These are phyloP conservation scores for Petrosia ficiformis DNA, from an alignment of 37 sponge, comb jelly and placozoan genomes.

Conservation along the genomic window DNA sequence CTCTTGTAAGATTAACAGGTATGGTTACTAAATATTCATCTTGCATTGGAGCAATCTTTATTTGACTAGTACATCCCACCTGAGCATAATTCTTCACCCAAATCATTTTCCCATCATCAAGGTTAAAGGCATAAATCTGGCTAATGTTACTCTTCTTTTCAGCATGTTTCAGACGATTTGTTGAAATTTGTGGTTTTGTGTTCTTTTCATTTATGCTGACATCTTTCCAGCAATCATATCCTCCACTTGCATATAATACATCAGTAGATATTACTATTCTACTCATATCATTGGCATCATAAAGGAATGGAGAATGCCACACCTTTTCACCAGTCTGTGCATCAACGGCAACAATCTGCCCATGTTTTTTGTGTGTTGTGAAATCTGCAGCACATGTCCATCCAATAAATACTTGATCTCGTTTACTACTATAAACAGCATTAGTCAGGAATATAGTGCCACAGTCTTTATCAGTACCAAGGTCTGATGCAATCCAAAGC, in stretches of 20 bases:
- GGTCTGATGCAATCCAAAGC: conserved; percentile 6
- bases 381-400: neutral
- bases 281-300: neutral
- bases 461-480: conserved; percentile 2
- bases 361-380: conserved; percentile 11
- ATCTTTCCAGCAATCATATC: conserved; percentile 13
- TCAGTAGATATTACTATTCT: neutral
- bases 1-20: neutral
- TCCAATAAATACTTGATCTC: conserved; percentile 8
- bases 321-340: conserved; percentile 1
- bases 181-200: neutral
- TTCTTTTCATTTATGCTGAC: too few relatives aligned
- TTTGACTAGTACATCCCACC: neutral
- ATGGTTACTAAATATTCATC: neutral
- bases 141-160: conserved; percentile 14
- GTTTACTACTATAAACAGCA: neutral
- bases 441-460: conserved; percentile 20
- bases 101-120: conserved; percentile 10
- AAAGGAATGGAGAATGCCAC: neutral
- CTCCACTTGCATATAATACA: neutral
- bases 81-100: conserved; percentile 1
- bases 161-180: neutral
- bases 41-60: neutral
- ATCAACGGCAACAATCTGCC: conserved; percentile 20
- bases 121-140: conserved; percentile 8